phyloP scores from a whole-genome alignment of 2,797 vertebrate species.

The Bradypodion pumilum region DNA sequence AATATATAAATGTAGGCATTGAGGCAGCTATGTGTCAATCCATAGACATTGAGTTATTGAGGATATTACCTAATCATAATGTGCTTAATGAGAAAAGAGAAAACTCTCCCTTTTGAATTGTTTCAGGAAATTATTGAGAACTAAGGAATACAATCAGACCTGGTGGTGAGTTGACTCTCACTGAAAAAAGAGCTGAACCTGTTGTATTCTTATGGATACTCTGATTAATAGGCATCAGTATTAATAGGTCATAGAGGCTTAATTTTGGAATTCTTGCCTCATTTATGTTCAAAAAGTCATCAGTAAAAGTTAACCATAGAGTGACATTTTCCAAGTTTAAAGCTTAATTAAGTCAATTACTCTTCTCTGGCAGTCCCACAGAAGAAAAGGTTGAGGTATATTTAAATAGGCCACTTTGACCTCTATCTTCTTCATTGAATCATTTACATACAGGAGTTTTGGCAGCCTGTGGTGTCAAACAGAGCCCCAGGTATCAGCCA shows the following conservation, averaged over 20 bases:
- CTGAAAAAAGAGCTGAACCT: constrained; percentile 35
- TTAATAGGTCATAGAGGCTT: constrained; percentile 26
- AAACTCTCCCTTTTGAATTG: not conserved
- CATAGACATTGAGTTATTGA: not conserved
- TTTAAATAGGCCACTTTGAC: constrained; percentile 75
- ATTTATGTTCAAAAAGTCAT: constrained; percentile 38
- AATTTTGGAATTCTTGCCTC: constrained; percentile 39
- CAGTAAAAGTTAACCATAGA: constrained; percentile 53
- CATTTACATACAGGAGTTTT: constrained; percentile 71
- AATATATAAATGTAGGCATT: not conserved
- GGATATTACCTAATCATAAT: not conserved
- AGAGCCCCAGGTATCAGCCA: constrained; percentile 51
- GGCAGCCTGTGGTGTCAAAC: constrained; percentile 70
- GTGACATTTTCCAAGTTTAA: constrained; percentile 73
- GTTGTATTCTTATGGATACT: constrained; percentile 17
- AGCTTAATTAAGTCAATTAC: constrained; percentile 76
- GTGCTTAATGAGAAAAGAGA: constrained; percentile 6
- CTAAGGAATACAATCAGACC: not conserved
- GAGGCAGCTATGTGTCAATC: not conserved
- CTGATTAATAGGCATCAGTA: constrained; percentile 33
- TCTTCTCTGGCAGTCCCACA: constrained; percentile 65
- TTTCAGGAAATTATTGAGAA: constrained; percentile 27
- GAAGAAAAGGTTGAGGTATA: constrained; percentile 77
- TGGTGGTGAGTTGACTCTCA: constrained; percentile 17
- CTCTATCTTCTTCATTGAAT: constrained; percentile 72